Percentiles rank a stretch among this genome's conserved stretches.
phyloP scores from a whole-genome alignment of 2,888 invertebrate species.

The Neoscelio sp. region DNA sequence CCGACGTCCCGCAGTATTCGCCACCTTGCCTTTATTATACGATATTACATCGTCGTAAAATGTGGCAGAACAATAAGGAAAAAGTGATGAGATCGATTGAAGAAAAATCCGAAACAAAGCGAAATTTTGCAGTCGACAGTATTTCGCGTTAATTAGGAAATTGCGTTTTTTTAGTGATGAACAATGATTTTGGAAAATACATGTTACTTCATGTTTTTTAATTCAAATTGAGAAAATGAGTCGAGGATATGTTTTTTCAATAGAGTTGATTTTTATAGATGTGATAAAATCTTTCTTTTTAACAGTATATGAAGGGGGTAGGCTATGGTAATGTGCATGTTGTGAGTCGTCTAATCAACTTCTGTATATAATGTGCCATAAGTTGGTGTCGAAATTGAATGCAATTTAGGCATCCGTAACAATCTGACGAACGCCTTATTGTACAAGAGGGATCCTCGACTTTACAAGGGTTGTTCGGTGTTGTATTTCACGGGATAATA shows the following conservation, averaged over 20 bases:
- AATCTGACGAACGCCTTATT: constrained; percentile 31
- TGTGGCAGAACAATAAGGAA: constrained; percentile 30
- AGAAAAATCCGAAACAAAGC: background rate
- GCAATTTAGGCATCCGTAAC: constrained; percentile 52
- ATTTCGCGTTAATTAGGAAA: no score
- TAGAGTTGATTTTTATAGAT: no score
- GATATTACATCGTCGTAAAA: constrained; percentile 45
- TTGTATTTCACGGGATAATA: constrained; percentile 3
- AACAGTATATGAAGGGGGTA: no score
- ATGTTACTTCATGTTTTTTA: no score
- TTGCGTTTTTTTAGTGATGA: no score
- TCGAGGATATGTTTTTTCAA: no score
- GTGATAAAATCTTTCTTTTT: no score
- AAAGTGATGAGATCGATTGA: constrained; percentile 8
- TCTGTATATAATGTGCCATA: constrained; percentile 5
- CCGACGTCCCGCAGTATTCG: constrained; percentile 34
- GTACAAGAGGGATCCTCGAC: background rate
- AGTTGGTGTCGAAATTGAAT: constrained; percentile 25
- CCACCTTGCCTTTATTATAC: constrained; percentile 43
- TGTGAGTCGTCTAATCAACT: constrained; percentile 3
- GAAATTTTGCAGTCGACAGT: no score
- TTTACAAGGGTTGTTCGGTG: constrained; percentile 6
- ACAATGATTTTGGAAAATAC: no score
- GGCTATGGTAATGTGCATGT: no score
- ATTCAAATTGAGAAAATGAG: no score